Base-by-base conservation (phyloP, 2,113 vertebrate genomes). In the Pelmatolapia mariae region DNA sequence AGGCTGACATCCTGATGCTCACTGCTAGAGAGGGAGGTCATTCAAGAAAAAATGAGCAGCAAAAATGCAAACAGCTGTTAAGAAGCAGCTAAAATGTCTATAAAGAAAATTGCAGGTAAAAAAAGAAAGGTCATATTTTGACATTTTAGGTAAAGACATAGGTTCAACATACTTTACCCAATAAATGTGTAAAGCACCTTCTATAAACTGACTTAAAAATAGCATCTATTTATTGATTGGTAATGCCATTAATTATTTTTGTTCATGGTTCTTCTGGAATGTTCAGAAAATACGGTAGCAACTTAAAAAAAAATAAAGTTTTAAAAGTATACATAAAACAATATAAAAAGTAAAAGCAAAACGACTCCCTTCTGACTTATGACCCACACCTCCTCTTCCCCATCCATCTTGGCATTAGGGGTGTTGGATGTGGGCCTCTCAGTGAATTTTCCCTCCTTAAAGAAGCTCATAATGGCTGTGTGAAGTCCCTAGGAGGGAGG, bases 381-480 rank as follows among this genome's bases (percentile, higher is more conserved):
- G 91, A 92, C 89, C 93, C 78, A 76, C 87, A 83, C 85, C 82
- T 90, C 87, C 88, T 89, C 86, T 85, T 89, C 71, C 83, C 61
- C 90, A 91, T 92, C 89, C 81, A 90, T 93, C 91, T 91, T 79
- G 86, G 87, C 88, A 33, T 73, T 56, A 80, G 87, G 89, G 89
- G 87, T 91, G 92, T 86, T 92, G 90, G 92, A 91, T 33, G 82
- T 86, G 22, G 82, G 89, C 91, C 89, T 94, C 91, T 89, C 57
- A 90, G 93, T 95, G 91, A 90, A 90, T 94, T 92, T 93, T 92
- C 89, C 87, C 90, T 91, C 94, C 91, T 95, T 95, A 94, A 94
- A 95, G 94, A 93, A 94, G 94, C 90, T 95, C 94, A 95, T 95
- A 96, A 95, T 96, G 93, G 94, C 94, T 85, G 91, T 94, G 91